phyloP scores from a whole-genome alignment of 2,888 invertebrate species.

The Aquatica leii region DNA sequence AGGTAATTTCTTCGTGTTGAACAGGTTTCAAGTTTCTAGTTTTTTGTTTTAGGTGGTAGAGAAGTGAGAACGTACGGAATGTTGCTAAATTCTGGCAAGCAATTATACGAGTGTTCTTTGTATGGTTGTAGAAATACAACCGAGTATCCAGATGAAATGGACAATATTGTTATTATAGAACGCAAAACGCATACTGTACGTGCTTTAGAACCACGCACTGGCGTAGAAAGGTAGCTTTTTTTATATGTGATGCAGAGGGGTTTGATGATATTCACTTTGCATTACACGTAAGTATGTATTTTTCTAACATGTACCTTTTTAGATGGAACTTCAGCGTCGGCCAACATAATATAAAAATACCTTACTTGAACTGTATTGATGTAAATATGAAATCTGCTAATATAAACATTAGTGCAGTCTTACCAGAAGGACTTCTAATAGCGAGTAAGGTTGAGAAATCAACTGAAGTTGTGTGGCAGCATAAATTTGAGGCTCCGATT shows the following conservation, averaged over 20 bases:
- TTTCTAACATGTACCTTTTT: constrained; percentile 33
- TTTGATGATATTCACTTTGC: no score
- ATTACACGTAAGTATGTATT: no score
- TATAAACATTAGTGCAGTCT: constrained; percentile 70
- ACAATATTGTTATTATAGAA: constrained; percentile 76
- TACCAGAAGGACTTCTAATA: constrained; percentile 77
- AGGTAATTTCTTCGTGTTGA: constrained; percentile 60
- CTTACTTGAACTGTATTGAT: constrained; percentile 59
- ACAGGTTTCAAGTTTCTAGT: constrained; percentile 61
- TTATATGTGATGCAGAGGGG: constrained; percentile 36
- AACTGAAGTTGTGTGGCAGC: constrained; percentile 50
- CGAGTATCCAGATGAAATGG: constrained; percentile 60
- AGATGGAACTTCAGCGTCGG: constrained; percentile 97
- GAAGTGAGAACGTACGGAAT: constrained; percentile 88
- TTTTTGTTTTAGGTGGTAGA: constrained; percentile 72
- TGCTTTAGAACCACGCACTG: constrained; percentile 87
- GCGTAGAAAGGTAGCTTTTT: constrained; percentile 84
- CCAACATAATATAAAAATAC: constrained; percentile 79
- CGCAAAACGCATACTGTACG: constrained; percentile 87
- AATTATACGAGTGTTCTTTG: constrained; percentile 81
- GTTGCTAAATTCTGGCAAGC: constrained; percentile 73
- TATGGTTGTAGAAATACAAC: constrained; percentile 76
- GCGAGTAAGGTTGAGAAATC: constrained; percentile 53
- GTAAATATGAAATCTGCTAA: constrained; percentile 52
- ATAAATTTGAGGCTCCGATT: constrained; percentile 82